Evolutionary conservation across 1,140 invertebrate genomes (phyloP), one percentile per base, ranked within the genome.

Genomic region (Pantala flavescens): DNA sequence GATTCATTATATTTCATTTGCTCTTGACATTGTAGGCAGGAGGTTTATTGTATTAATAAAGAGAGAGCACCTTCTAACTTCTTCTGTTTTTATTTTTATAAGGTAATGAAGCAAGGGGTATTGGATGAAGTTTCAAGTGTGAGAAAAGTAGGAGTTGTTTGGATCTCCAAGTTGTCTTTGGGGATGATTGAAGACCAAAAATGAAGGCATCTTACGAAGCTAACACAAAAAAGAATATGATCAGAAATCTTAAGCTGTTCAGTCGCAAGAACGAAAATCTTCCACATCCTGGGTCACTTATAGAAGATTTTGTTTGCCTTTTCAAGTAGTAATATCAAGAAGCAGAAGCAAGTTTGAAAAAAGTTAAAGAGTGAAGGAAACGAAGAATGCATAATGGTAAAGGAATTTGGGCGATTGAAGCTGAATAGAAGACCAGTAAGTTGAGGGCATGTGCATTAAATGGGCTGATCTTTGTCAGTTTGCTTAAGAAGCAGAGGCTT

Each of bases 11-110:
- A 63, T 63, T 63, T 63, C 49, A 63, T 63, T 63, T 63, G 49
- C 49, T 63, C 49, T 63, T 63, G 12, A 63, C 49, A 63, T 63
- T 63, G 49, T 63, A 63, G 49, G 49, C 49, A 63, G 49, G 49
- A 19, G 49, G 49, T 63, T 63, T 63, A 63, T 36, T 63, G 49
- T 63, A 63, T 63, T 63, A 63, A 63, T 63, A 63, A 63, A 63
- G 49, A 63, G n/a, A 63, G 49, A 75, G 23, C 55, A 72, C 71
- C 42, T 75, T 75, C 74, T 75, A 75, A 75, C 71, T 28, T 36
- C 36, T 75, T 49, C 63, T 75, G 74, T 75, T 75, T 75, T 75
- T 72, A 75, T 75, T 75, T 74, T 75, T 75, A 71, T 75, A 75
- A 75, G 74, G 74, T 75, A 72, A 55, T 75, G 74, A 75, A 73